These are phyloP conservation scores for Acanthosepion lycidas DNA, from an alignment of 2,888 invertebrate species.

Conservation along the genomic window DNA sequence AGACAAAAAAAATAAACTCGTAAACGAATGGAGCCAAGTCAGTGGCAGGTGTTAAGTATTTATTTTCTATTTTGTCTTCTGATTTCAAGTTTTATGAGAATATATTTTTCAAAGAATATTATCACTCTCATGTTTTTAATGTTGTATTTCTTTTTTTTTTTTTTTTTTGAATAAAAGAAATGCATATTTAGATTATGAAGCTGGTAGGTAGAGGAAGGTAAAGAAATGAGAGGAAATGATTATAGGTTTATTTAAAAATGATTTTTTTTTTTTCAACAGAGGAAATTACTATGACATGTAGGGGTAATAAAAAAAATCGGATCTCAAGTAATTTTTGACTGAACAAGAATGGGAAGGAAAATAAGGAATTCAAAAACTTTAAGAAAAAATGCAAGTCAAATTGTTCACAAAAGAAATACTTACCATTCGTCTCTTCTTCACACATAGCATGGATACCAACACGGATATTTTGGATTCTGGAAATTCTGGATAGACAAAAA, in stretches of 20 bases:
- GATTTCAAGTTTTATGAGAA: neutral
- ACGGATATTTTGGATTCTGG: slow-evolving; percentile 59
- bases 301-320: neutral
- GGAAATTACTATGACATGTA: too few relatives aligned
- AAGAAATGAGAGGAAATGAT: too few relatives aligned
- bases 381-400: neutral
- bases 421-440: slow-evolving; percentile 57
- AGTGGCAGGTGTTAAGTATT: neutral
- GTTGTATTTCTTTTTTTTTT: too few relatives aligned
- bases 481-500: slow-evolving; percentile 48
- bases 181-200: neutral
- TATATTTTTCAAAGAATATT: too few relatives aligned
- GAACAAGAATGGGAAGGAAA: neutral
- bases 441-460: slow-evolving; percentile 58
- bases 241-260: too few relatives aligned
- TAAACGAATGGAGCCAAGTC: neutral
- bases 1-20: neutral
- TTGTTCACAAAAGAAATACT: slow-evolving; percentile 37
- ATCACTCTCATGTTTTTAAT: too few relatives aligned
- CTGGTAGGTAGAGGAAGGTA: neutral
- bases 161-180: too few relatives aligned
- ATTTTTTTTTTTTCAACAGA: too few relatives aligned
- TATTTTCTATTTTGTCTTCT: neutral
- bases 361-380: neutral
- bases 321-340: neutral